These are phyloP conservation scores for Drosophila repleta DNA, from an alignment of 1,140 invertebrate species.

Conservation along the genomic window DNA sequence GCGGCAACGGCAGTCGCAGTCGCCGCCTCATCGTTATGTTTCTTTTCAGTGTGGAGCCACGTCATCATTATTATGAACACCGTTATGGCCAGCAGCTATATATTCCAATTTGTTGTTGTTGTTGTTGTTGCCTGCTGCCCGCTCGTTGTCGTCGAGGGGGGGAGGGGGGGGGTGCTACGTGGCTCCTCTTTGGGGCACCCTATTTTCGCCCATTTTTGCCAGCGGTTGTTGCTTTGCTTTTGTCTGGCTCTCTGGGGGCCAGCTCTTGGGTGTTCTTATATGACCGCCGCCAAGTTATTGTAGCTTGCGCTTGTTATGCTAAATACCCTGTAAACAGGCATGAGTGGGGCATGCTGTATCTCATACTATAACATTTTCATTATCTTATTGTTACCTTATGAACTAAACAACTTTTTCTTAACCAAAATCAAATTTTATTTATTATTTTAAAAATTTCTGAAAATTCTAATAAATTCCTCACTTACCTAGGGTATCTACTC, in stretches of 20 bases:
- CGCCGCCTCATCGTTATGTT: conserved; percentile 60
- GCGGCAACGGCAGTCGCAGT: conserved; percentile 3
- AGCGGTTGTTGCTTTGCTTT: conserved; percentile 76
- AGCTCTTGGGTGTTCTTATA: conserved; percentile 77
- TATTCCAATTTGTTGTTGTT: conserved; percentile 83
- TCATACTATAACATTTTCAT: no score
- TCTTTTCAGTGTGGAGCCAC: conserved; percentile 77
- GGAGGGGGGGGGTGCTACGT: no score
- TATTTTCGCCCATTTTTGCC: conserved; percentile 50
- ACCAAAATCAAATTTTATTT: no score
- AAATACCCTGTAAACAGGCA: conserved; percentile 22
- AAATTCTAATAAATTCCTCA: neutral
- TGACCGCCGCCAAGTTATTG: conserved; percentile 68
- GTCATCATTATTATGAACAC: conserved; percentile 82
- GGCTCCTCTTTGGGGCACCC: neutral
- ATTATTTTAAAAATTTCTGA: no score
- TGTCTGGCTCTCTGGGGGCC: conserved; percentile 45
- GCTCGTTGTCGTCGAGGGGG: conserved; percentile 12
- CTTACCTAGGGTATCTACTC: conserved; percentile 9
- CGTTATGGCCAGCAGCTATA: conserved; percentile 72
- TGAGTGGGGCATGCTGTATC: neutral
- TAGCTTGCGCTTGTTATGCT: conserved; percentile 25
- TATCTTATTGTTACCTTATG: no score
- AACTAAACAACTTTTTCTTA: no score
- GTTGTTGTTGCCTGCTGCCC: conserved; percentile 63